phyloP scores from a whole-genome alignment of 2,888 invertebrate species.

The Clunio marinus region DNA sequence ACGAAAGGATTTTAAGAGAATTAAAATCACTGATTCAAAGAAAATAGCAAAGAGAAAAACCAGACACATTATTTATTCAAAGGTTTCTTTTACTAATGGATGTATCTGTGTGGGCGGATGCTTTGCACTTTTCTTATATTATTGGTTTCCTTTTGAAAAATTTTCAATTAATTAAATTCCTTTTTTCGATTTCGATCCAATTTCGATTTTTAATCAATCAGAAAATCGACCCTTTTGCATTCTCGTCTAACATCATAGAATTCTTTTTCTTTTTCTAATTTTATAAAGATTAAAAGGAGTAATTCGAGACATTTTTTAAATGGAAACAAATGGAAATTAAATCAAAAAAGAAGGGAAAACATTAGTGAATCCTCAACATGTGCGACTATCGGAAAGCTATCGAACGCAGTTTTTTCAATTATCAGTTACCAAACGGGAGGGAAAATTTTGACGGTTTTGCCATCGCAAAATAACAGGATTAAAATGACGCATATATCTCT shows the following conservation, averaged over 20 bases:
- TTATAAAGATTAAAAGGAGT: conserved; percentile 7
- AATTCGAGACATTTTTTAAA: conserved; percentile 27
- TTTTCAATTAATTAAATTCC: conserved; percentile 10
- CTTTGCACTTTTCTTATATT: not conserved
- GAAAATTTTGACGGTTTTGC: too few species aligned
- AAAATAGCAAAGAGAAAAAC: too few species aligned
- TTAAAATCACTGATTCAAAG: too few species aligned
- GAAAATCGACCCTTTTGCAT: not conserved
- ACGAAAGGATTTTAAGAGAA: too few species aligned
- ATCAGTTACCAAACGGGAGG: too few species aligned
- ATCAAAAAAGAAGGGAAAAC: not conserved
- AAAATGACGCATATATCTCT: not conserved
- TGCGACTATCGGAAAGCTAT: not conserved
- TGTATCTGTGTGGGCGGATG: not conserved
- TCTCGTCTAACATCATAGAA: not conserved
- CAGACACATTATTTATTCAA: too few species aligned
- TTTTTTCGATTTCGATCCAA: not conserved
- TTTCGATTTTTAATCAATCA: conserved; percentile 26
- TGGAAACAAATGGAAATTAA: conserved; percentile 25
- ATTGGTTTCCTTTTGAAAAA: not conserved
- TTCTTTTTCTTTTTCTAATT: not conserved
- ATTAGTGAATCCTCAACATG: not conserved
- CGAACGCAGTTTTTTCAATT: conserved; percentile 4
- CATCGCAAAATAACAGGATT: conserved; percentile 6
- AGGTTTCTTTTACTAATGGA: too few species aligned